Percentiles rank a stretch among this genome's conserved stretches.
Evolutionary conservation across 2,888 invertebrate genomes (phyloP).

Genomic region (Epistrophe eligans): DNA sequence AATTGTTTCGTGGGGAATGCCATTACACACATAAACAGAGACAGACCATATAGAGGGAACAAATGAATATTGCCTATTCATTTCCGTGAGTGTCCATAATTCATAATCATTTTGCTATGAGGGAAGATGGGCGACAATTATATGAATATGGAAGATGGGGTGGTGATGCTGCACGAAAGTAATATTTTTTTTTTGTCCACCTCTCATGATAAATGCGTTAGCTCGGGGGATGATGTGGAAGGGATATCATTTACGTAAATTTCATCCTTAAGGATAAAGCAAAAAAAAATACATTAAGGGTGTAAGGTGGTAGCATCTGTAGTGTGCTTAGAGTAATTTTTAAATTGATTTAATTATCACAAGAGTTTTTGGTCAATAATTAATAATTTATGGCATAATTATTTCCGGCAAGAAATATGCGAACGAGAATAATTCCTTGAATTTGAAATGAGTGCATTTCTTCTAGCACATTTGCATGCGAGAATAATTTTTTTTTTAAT

Average conservation of each 20-base stretch:
- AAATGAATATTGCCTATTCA: conserved; percentile 58
- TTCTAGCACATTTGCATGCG: conserved; percentile 59
- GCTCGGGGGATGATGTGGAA: background rate
- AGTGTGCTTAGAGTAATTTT: conserved; percentile 54
- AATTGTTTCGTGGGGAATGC: conserved; percentile 26
- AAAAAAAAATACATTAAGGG: background rate
- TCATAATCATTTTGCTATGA: conserved; percentile 66
- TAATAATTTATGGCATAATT: conserved; percentile 74
- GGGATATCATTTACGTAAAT: conserved; percentile 10
- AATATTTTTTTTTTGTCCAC: conserved; percentile 21
- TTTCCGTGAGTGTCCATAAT: conserved; percentile 65
- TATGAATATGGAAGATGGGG: conserved; percentile 3
- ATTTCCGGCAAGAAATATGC: conserved; percentile 33
- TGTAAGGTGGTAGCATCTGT: conserved; percentile 39
- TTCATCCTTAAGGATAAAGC: conserved; percentile 16
- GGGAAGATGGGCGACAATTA: conserved; percentile 31
- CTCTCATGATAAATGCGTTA: background rate
- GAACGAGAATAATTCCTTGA: conserved; percentile 37
- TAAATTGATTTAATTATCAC: conserved; percentile 72
- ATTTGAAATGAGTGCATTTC: conserved; percentile 59
- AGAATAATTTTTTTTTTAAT: conserved; percentile 7
- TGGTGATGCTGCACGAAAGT: conserved; percentile 47
- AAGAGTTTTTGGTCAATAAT: conserved; percentile 72
- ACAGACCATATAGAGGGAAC: conserved; percentile 4
- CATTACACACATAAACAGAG: conserved; percentile 2